phyloP scores from a whole-genome alignment of 2,888 invertebrate species.

The Buathra laborator region DNA sequence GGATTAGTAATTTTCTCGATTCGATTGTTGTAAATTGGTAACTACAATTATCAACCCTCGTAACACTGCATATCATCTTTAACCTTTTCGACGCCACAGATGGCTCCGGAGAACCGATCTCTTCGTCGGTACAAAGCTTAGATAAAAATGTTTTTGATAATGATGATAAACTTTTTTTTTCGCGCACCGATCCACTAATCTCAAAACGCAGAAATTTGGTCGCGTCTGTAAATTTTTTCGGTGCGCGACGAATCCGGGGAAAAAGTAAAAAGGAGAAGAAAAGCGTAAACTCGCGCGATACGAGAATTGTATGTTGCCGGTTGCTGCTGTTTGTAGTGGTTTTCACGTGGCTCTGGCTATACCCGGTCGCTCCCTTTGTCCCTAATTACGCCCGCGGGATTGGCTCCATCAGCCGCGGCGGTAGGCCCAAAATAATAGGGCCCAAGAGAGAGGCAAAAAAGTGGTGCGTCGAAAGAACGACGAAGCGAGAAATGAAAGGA shows the following conservation, averaged over 20 bases:
- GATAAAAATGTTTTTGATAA: too few species aligned
- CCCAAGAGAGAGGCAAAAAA: constrained; percentile 67
- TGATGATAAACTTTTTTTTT: too few species aligned
- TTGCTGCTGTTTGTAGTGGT: constrained; percentile 32
- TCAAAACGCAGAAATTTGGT: too few species aligned
- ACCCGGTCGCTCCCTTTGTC: constrained; percentile 73
- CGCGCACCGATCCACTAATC: too few species aligned
- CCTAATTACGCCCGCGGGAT: constrained; percentile 76
- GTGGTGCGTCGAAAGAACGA: constrained; percentile 50
- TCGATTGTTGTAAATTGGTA: too few species aligned
- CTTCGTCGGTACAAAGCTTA: too few species aligned
- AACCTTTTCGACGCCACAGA: too few species aligned
- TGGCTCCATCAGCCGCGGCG: constrained; percentile 74
- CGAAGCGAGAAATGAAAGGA: constrained; percentile 39
- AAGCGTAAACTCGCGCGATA: constrained; percentile 3
- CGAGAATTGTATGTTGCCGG: background rate
- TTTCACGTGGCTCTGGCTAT: constrained; percentile 18
- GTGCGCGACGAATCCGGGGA: background rate
- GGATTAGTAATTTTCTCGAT: too few species aligned
- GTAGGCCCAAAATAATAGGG: constrained; percentile 78
- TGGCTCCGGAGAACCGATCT: too few species aligned
- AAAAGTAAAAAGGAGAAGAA: background rate
- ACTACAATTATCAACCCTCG: too few species aligned
- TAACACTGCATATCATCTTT: too few species aligned
- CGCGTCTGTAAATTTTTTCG: background rate